phyloP scores from a whole-genome alignment of 1,140 invertebrate genomes.

The Pemphigus obesinymphae region DNA sequence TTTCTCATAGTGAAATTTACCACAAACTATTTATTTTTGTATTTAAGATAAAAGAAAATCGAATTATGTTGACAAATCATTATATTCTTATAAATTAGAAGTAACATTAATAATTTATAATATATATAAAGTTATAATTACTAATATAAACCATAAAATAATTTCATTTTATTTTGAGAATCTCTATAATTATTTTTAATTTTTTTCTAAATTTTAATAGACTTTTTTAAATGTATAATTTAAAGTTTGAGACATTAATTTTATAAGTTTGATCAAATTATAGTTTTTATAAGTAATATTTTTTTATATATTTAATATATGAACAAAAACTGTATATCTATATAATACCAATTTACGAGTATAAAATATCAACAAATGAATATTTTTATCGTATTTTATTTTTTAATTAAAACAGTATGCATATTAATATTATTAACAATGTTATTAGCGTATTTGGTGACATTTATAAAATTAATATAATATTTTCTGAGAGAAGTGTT shows the following conservation, averaged over 20 bases:
- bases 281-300: background rate
- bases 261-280: background rate
- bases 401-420: no score
- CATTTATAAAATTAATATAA: no score
- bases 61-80: background rate
- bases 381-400: background rate
- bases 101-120: background rate
- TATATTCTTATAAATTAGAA: background rate
- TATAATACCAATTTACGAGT: no score
- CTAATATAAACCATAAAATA: background rate
- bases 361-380: background rate
- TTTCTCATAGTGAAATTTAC: background rate
- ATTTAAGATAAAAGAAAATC: background rate
- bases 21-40: background rate
- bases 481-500: no score
- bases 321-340: background rate
- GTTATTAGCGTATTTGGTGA: no score
- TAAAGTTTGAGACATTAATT: background rate
- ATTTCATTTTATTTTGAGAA: background rate
- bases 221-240: background rate
- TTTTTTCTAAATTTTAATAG: background rate
- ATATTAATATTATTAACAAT: no score
- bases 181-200: background rate
- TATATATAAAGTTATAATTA: background rate
- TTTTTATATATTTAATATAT: background rate